Percentiles rank a stretch among this genome's conserved stretches.
Conservation (phyloP, 2,888 invertebrate species). For the Leucophenga maculata region DNA sequence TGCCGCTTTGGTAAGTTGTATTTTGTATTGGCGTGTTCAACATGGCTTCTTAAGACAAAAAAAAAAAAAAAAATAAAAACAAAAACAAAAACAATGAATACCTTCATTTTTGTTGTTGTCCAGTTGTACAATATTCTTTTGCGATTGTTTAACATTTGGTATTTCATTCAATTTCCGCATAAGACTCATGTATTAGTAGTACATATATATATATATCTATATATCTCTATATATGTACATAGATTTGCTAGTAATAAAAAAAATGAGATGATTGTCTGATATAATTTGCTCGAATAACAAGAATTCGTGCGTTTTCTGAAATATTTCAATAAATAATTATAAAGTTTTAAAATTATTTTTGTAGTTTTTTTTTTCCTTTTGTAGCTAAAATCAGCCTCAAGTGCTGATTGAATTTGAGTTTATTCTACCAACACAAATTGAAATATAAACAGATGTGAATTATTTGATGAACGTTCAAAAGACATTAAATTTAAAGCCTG, state of each 20-base stretch:
- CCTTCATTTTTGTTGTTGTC: constrained; percentile 38
- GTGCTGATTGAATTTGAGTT: too few species aligned
- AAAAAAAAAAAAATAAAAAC: constrained; percentile 47
- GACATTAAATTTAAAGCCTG: too few species aligned
- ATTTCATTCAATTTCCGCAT: constrained; percentile 53
- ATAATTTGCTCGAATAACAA: too few species aligned
- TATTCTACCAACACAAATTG: too few species aligned
- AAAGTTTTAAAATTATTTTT: too few species aligned
- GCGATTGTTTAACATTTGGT: background rate
- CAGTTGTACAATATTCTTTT: constrained; percentile 7
- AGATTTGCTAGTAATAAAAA: constrained; percentile 30
- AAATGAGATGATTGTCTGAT: constrained; percentile 12
- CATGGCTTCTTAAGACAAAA: constrained; percentile 27
- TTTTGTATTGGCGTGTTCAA: constrained; percentile 11
- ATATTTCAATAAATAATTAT: too few species aligned
- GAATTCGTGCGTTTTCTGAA: constrained; percentile 28
- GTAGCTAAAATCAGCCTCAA: too few species aligned
- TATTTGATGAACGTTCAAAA: too few species aligned
- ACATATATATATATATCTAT: constrained; percentile 18
- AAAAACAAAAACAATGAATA: constrained; percentile 46
- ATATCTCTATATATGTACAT: too few species aligned
- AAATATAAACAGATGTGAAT: too few species aligned
- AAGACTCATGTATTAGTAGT: constrained; percentile 36
- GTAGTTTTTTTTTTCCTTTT: too few species aligned
- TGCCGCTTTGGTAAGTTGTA: constrained; percentile 16